Conservation (phyloP, 2,888 invertebrate species). For the Macrostomum cliftonense region DNA sequence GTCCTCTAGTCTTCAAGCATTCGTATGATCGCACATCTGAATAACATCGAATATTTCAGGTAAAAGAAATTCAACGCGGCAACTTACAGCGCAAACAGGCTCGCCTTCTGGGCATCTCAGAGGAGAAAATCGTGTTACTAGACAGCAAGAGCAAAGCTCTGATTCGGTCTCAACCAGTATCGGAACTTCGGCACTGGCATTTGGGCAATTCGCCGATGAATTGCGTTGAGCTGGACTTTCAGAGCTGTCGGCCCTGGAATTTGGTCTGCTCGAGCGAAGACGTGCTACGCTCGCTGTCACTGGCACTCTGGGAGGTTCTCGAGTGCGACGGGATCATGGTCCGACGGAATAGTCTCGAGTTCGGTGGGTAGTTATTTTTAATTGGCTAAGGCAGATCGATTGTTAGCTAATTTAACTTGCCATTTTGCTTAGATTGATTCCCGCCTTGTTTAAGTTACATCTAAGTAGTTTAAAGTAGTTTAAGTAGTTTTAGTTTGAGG, state of each 20-base stretch:
- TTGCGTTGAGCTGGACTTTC: slow-evolving; percentile 46
- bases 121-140: slow-evolving; percentile 44
- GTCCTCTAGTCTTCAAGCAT: no score
- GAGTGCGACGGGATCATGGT: slow-evolving; percentile 41
- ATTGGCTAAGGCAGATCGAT: no score
- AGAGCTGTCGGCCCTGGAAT: slow-evolving; percentile 41
- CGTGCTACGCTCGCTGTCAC: slow-evolving; percentile 41
- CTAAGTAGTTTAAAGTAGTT: no score
- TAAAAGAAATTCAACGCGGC: slow-evolving; percentile 46
- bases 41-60: slow-evolving; percentile 20
- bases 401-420: no score
- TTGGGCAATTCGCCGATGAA: slow-evolving; percentile 46
- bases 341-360: slow-evolving; percentile 25
- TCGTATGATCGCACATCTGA: no score
- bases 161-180: slow-evolving; percentile 42
- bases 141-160: slow-evolving; percentile 46
- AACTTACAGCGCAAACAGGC: slow-evolving; percentile 47
- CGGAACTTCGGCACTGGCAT: slow-evolving; percentile 47
- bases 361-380: slow-evolving; percentile 11
- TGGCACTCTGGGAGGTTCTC: slow-evolving; percentile 48
- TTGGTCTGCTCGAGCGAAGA: slow-evolving; percentile 42
- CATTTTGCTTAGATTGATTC: no score
- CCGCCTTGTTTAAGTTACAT: no score
- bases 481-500: no score
- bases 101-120: slow-evolving; percentile 44